Evolutionary conservation across 2,113 vertebrate genomes (phyloP).

Genomic region (Hippopotamus amphibius): DNA sequence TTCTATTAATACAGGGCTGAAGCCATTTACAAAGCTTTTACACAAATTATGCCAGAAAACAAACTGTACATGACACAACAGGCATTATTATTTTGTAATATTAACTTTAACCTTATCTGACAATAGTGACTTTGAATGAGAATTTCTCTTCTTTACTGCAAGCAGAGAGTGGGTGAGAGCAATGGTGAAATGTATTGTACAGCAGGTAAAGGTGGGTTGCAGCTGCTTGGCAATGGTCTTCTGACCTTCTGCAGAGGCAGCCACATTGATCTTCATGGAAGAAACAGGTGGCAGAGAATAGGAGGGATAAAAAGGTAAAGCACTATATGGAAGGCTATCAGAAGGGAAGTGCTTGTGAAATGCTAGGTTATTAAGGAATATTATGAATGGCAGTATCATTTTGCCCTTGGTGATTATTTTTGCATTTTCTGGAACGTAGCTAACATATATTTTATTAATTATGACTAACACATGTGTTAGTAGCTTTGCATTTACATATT

Average conservation of each 20-base stretch:
- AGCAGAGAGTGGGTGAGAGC: neutral
- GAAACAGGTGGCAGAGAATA: neutral
- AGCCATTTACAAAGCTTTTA: neutral
- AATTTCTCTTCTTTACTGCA: neutral
- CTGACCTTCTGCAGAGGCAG: neutral
- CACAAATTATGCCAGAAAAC: neutral
- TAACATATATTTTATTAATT: neutral
- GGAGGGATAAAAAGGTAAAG: neutral
- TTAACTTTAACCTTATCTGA: neutral
- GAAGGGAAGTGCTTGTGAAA: neutral
- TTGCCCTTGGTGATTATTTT: constrained; percentile 28
- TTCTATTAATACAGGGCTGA: neutral
- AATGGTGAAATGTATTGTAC: neutral
- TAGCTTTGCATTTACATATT: neutral
- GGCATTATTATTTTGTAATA: neutral
- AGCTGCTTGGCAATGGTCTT: neutral
- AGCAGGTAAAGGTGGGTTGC: neutral
- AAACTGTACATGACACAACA: neutral
- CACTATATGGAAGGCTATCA: neutral
- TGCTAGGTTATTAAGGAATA: neutral
- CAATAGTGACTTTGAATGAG: neutral
- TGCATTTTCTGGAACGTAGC: neutral
- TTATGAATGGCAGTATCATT: neutral
- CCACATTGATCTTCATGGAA: neutral
- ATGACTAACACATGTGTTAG: neutral